Evolutionary conservation across 2,797 vertebrate genomes (phyloP), one percentile per base, ranked within the genome.

Genomic region (Crenuchus spilurus): DNA sequence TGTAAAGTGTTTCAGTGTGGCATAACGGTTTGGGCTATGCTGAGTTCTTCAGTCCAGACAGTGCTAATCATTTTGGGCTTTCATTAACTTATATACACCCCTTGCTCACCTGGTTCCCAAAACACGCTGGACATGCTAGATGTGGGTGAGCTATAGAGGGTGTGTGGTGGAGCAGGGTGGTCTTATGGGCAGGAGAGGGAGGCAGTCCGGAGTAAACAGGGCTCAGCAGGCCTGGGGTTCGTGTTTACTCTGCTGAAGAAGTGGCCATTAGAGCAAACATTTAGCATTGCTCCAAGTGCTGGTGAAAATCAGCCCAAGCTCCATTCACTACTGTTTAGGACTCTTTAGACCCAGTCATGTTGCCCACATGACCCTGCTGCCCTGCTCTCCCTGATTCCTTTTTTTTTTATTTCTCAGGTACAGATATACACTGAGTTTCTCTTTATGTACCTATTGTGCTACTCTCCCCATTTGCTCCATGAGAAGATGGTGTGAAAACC

Each of bases 221-320:
- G 83, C 90, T 81, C 90, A 90, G 90, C 91, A 92, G 89, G 91
- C 85, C 86, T 88, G 86, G 85, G 92, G 90, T 91, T 92, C 90
- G 85, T 93, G 92, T 93, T 94, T 93, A 88, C 85, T 87, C 69
- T 88, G 62, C 71, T 62, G 81, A 77, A 81, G 77, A 80, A 35
- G 80, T 70, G 80, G 78, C 78, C 77, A 69, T 82, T 79, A 77
- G 63, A 77, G 73, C 66, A 84, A 84, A 81, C 75, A 83, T 73
- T 80, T 76, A 74, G 81, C 84, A 85, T 88, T 88, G 81, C 87
- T 80, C 89, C 89, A 89, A 84, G 85, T 89, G 85, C 89, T 82
- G 57, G 70, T 79, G 70, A 82, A 82, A 80, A 80, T 79, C 75
- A 80, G 61, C 58, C 68, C 73, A 49, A 78, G 66, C 55, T 82